Percentiles rank a stretch among this genome's conserved stretches.
These are phyloP conservation scores for Sinocyclocheilus anophthalmus DNA, from an alignment of 2,113 vertebrate genomes.

Conservation along the genomic window DNA sequence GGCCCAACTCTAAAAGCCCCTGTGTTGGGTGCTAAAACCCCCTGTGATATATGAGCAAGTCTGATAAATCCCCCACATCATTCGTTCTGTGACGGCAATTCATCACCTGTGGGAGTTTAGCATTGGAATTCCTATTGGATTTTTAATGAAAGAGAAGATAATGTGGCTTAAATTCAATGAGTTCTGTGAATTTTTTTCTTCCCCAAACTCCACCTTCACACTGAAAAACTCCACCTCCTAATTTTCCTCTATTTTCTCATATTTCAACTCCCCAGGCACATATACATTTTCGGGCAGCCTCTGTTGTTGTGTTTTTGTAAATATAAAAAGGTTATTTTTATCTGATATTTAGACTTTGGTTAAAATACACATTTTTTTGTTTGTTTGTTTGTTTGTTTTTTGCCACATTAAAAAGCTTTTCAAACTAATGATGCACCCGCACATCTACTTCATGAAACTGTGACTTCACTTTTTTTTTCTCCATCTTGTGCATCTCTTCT, in stretches of 20 bases:
- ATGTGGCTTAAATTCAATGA: slow-evolving; percentile 71
- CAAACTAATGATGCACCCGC: no score
- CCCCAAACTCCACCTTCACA: not conserved
- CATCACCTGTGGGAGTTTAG: slow-evolving; percentile 72
- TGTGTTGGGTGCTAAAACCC: slow-evolving; percentile 76
- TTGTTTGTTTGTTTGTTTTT: no score
- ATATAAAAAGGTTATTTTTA: no score
- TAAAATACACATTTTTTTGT: no score
- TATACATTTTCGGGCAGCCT: not conserved
- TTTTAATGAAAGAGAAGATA: slow-evolving; percentile 75
- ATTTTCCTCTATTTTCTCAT: not conserved
- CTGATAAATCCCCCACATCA: slow-evolving; percentile 80
- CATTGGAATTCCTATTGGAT: slow-evolving; percentile 71
- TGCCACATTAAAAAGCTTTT: no score
- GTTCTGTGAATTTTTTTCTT: slow-evolving; percentile 45
- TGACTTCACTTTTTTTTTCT: no score
- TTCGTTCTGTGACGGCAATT: slow-evolving; percentile 74
- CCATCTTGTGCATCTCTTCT: no score
- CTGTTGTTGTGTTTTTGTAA: not conserved
- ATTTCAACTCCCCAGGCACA: slow-evolving; percentile 11
- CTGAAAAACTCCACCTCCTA: not conserved
- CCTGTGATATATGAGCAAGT: slow-evolving; percentile 69
- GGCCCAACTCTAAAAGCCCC: slow-evolving; percentile 70
- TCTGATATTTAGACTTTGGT: no score
- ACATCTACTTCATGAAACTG: no score